Evolutionary conservation across 2,113 vertebrate genomes (phyloP), one percentile per base, ranked within the genome.

Genomic region (Gymnocephalus cernua): DNA sequence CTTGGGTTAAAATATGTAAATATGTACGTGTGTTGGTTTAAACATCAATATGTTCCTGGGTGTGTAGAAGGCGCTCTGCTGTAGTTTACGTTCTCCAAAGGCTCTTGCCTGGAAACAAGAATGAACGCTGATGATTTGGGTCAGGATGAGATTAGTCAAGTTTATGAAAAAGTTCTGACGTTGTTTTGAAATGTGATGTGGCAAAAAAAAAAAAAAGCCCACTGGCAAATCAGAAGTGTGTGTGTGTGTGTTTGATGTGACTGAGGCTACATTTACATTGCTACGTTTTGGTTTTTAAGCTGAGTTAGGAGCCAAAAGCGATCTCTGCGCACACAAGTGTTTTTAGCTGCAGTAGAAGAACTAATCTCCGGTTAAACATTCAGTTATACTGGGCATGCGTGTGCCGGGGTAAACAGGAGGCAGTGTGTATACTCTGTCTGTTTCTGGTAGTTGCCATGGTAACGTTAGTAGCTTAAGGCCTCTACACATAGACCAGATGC

Each of bases 111-210:
- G 53, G 21, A 53, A 45, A 47, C 48, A 29, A 32, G 32, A 13
- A 3, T 2, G 23, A 64, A 8, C 14, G 1, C 45, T 4, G 47
- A 74, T 14, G 57, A 58, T 48, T 54, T 54, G 45, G 65, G 72
- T 79, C 76, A 79, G 32, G 53, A 56, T 54, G 32, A 68, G 73
- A 83, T 81, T 64, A 70, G 66, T 51, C 3, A 15, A 14, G 51
- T 74, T 80, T 56, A 16, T 41, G 45, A 61, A 48, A 88, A 78
- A 21, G 45, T 38, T 80, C 57, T 53, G 65, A 57, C 2, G 29
- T 4, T 69, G 80, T 86, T 84, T 77, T 66, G 74, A 82, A 66
- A 84, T 19, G 58, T 47, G 82, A 64, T 27, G 6, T 4, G 32
- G 12, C 2, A 32, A 32, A 5, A 32, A 32, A n/a, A 32, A 32